Conservation (phyloP, 2,113 vertebrate genomes). For the Dicaeum eximium region DNA sequence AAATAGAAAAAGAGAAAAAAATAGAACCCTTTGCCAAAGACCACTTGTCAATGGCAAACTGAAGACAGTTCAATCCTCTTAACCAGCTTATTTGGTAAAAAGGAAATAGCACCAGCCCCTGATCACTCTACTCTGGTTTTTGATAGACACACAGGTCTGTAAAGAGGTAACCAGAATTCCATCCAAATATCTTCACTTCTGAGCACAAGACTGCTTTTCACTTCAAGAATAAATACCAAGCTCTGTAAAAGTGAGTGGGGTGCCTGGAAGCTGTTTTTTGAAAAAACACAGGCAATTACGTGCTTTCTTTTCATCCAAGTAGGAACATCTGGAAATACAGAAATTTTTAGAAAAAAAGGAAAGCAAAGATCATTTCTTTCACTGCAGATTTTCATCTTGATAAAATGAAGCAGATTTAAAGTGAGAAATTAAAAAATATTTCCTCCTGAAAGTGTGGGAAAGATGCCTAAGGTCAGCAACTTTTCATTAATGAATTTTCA, state of each 20-base stretch:
- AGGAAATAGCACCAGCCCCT: neutral
- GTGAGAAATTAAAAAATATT: neutral
- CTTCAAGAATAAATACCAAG: neutral
- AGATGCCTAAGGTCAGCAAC: neutral
- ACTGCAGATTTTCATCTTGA: neutral
- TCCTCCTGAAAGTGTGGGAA: neutral
- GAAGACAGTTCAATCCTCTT: neutral
- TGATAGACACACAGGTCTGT: neutral
- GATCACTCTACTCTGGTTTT: neutral
- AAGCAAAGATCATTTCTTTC: neutral
- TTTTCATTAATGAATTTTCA: neutral
- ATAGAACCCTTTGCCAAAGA: neutral
- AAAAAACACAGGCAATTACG: neutral
- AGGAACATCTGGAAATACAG: neutral
- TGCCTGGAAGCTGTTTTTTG: neutral
- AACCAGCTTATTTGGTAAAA: neutral
- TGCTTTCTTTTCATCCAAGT: neutral
- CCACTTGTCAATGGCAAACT: neutral
- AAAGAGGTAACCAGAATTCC: neutral
- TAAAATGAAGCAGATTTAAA: neutral
- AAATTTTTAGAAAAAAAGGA: neutral
- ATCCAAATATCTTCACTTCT: neutral
- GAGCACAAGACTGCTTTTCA: neutral
- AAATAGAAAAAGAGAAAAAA: neutral
- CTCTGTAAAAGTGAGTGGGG: neutral